Percentiles rank a stretch among this genome's conserved stretches.
Conservation (phyloP, 2,888 invertebrate species). For the Cheilosia scutellata region DNA sequence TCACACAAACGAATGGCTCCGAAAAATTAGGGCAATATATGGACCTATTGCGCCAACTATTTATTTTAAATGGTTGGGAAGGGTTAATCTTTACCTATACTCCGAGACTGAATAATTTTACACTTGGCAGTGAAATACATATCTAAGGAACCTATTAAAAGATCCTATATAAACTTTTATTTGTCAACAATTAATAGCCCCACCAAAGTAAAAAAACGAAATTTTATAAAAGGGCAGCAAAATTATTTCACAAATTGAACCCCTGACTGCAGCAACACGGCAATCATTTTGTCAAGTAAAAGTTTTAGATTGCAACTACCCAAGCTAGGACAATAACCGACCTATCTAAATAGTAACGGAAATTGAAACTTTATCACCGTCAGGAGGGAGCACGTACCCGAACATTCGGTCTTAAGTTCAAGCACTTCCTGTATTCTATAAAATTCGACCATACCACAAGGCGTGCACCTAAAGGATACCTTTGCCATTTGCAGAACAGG, state of each 20-base stretch:
- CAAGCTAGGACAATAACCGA: background rate
- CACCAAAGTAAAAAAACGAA: background rate
- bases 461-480: background rate
- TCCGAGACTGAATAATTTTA: too few species aligned
- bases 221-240: background rate
- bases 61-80: too few species aligned
- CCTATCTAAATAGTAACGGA: background rate
- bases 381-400: background rate
- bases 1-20: too few species aligned
- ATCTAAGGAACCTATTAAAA: too few species aligned
- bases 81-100: too few species aligned
- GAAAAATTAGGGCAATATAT: too few species aligned
- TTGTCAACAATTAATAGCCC: too few species aligned
- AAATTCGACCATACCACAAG: background rate
- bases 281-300: slow-evolving; percentile 2
- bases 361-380: slow-evolving; percentile 1
- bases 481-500: background rate
- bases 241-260: background rate
- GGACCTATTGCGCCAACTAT: too few species aligned
- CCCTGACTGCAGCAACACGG: background rate
- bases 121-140: too few species aligned
- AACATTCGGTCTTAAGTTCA: slow-evolving; percentile 5
- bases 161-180: too few species aligned
- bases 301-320: slow-evolving; percentile 23
- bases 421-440: slow-evolving; percentile 8